These are phyloP conservation scores for Aphidius ervi DNA, from an alignment of 1,140 invertebrate genomes.

Conservation along the genomic window DNA sequence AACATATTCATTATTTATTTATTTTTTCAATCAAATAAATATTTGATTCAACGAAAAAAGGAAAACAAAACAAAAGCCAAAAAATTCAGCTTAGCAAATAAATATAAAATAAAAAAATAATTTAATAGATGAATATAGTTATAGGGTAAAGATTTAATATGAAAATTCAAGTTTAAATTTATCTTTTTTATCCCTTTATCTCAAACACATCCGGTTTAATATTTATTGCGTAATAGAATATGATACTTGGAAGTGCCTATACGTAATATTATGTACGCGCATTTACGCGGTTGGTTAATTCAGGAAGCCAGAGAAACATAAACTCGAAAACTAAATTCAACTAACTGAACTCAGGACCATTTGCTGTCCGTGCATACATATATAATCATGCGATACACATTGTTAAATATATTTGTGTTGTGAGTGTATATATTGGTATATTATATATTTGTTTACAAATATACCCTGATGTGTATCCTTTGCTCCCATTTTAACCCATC, in stretches of 20 bases:
- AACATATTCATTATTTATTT: too few relatives aligned
- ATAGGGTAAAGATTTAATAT: too few relatives aligned
- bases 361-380: constrained; percentile 13
- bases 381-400: constrained; percentile 13
- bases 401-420: not conserved
- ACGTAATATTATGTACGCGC: constrained; percentile 26
- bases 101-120: too few relatives aligned
- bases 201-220: constrained; percentile 35
- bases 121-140: too few relatives aligned
- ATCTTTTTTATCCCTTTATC: constrained; percentile 7
- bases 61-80: too few relatives aligned
- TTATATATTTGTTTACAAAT: not conserved
- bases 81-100: too few relatives aligned
- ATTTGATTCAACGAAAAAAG: too few relatives aligned
- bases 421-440: not conserved
- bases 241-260: constrained; percentile 25
- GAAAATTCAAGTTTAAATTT: not conserved
- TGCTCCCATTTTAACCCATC: too few relatives aligned
- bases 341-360: constrained; percentile 30
- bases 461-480: too few relatives aligned
- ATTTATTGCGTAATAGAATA: constrained; percentile 47
- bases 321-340: constrained; percentile 45
- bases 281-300: constrained; percentile 44
- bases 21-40: too few relatives aligned
- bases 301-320: constrained; percentile 40